Evolutionary conservation across 2,888 invertebrate genomes (phyloP).

Genomic region (Coelogynopora nodosa): DNA sequence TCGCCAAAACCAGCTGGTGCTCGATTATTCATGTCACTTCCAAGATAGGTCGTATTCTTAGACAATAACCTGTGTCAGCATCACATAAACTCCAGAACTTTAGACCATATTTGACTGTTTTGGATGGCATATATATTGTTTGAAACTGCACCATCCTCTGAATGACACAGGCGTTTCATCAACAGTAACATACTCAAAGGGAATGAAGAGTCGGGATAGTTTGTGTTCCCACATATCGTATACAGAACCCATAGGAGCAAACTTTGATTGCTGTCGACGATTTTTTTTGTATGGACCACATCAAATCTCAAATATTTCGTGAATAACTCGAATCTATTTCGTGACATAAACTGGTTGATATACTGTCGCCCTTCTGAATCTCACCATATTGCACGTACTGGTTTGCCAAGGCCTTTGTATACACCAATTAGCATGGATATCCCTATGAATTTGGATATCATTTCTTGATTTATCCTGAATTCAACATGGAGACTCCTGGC

Average conservation of each 20-base stretch:
- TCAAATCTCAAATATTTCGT: background rate
- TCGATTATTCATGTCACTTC: background rate
- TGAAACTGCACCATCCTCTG: background rate
- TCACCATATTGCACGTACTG: background rate
- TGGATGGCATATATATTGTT: background rate
- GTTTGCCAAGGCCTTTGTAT: background rate
- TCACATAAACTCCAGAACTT: background rate
- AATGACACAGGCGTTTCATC: background rate
- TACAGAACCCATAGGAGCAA: background rate
- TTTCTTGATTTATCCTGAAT: background rate
- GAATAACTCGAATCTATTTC: background rate
- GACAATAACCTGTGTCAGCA: background rate
- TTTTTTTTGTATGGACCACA: background rate
- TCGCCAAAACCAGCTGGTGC: background rate
- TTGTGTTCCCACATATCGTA: background rate
- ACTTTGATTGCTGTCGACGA: background rate
- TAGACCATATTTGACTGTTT: background rate
- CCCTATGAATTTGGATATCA: background rate
- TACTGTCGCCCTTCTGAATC: background rate
- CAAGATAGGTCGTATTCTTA: background rate
- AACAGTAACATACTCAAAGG: background rate
- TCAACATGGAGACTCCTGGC: background rate
- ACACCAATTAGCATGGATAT: background rate
- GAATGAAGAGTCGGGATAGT: background rate
- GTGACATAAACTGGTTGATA: background rate